Conservation (phyloP, 2,888 invertebrate genomes). For the Lasioglossum vierecki region DNA sequence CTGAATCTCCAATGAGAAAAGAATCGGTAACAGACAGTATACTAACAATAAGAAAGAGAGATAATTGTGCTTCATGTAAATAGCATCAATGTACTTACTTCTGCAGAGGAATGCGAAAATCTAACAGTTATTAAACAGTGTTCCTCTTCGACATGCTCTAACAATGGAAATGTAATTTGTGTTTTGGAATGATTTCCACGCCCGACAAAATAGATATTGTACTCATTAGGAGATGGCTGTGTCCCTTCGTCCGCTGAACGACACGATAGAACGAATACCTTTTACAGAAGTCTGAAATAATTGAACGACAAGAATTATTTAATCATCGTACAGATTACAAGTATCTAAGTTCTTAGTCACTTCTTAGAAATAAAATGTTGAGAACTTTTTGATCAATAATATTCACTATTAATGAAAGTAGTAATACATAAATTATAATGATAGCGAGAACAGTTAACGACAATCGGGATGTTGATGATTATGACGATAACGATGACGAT, state of each 20-base stretch:
- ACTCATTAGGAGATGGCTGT: slow-evolving; percentile 83
- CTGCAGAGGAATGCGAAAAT: slow-evolving; percentile 8
- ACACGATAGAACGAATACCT: slow-evolving; percentile 93
- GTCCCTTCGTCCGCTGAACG: slow-evolving; percentile 90
- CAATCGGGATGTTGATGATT: background rate
- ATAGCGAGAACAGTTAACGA: background rate
- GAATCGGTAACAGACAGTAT: background rate
- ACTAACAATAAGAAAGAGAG: background rate
- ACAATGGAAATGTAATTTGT: slow-evolving; percentile 29
- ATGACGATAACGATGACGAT: slow-evolving; percentile 2
- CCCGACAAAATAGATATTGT: slow-evolving; percentile 28
- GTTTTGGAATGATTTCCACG: slow-evolving; percentile 20
- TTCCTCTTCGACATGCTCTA: slow-evolving; percentile 21
- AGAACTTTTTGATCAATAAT: background rate
- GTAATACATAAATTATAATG: background rate
- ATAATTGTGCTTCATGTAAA: slow-evolving; percentile 10
- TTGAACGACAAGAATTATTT: slow-evolving; percentile 55
- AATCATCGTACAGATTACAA: background rate
- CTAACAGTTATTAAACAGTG: slow-evolving; percentile 12
- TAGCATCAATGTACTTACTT: slow-evolving; percentile 44
- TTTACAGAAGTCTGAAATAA: slow-evolving; percentile 92
- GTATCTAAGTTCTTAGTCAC: background rate
- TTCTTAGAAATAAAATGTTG: background rate
- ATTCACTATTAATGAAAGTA: background rate
- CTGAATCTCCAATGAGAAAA: background rate